Evolutionary conservation across 2,113 vertebrate species (phyloP), one percentile per base, ranked within the genome.

Genomic region (Xiphophorus hellerii): DNA sequence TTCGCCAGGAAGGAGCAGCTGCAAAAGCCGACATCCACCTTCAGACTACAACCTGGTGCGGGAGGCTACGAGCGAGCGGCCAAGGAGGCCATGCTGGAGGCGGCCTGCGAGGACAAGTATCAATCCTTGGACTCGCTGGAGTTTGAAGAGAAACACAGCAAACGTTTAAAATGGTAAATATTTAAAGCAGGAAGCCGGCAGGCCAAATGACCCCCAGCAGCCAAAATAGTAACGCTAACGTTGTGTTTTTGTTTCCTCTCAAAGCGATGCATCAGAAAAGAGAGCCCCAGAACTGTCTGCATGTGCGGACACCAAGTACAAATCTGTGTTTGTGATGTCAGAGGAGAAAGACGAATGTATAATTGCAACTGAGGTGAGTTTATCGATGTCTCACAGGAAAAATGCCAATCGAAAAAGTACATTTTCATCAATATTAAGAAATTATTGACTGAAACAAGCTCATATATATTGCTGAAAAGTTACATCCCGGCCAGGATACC

Each of bases 241-340:
- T 30, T 51, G 12, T 67, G 22, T 2, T 12, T 71, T 20, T 77
- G 86, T 48, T 71, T 72, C 12, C 20, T 74, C 64, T 85, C 12
- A 54, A 61, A 97, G 97, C 80, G 96, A 99, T 72, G 90, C 91
- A 31, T 95, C 95, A 76, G 96, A 97, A 92, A 95, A 94, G 77
- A 96, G 94, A 89, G 92, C 95, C 91, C 96, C 95, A 61, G 97
- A 98, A 91, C 88, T 92, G 93, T 96, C 96, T 64, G 95, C 92
- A 94, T 96, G 81, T 92, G 97, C 95, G 91, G 97, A 98, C 94
- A 98, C 96, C 78, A 98, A 99, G 94, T 99, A 99, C 96, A 98
- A 98, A 96, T 99, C 97, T 76, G 97, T 99, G 93, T 98, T 96
- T 90, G 97, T 99, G 90, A 96, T 99, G 94, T 98, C 96, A 62